Conservation (phyloP, 2,888 invertebrate genomes). For the Megamerina dolium region DNA sequence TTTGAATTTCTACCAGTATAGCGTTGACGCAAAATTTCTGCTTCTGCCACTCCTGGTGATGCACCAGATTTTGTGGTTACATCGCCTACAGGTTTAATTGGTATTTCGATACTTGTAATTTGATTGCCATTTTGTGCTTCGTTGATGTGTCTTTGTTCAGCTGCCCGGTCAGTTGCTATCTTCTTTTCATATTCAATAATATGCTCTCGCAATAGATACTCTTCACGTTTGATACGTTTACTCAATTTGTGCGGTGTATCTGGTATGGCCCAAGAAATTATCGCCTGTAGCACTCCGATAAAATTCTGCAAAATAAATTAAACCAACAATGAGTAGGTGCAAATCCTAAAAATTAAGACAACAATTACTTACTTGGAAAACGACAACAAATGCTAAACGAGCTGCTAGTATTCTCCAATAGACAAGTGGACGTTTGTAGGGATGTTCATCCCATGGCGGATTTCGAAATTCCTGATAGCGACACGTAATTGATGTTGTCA, state of each 20-base stretch:
- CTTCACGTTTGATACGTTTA: slow-evolving; percentile 66
- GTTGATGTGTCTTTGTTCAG: slow-evolving; percentile 15
- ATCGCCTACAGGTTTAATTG: too few species aligned
- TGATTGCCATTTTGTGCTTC: slow-evolving; percentile 11
- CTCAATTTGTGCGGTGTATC: slow-evolving; percentile 66
- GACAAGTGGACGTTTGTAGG: slow-evolving; percentile 59
- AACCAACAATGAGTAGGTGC: too few species aligned
- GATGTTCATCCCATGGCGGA: slow-evolving; percentile 51
- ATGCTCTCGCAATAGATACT: slow-evolving; percentile 65
- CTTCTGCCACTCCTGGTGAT: slow-evolving; percentile 2
- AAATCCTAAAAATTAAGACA: neutral
- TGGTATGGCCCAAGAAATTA: slow-evolving; percentile 71
- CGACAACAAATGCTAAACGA: slow-evolving; percentile 67
- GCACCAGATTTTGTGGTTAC: too few species aligned
- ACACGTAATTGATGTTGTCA: slow-evolving; percentile 43
- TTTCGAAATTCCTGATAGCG: slow-evolving; percentile 68
- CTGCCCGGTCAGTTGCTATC: slow-evolving; percentile 20
- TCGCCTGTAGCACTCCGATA: slow-evolving; percentile 64
- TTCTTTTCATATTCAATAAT: slow-evolving; percentile 64
- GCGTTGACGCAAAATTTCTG: slow-evolving; percentile 18
- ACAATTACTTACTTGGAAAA: slow-evolving; percentile 55
- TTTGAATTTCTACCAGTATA: slow-evolving; percentile 17
- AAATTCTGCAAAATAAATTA: slow-evolving; percentile 57
- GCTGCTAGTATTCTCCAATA: slow-evolving; percentile 72
- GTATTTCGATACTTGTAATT: slow-evolving; percentile 2